Conservation (phyloP, 2,797 vertebrate genomes). For the Micropoecilia bifurca region DNA sequence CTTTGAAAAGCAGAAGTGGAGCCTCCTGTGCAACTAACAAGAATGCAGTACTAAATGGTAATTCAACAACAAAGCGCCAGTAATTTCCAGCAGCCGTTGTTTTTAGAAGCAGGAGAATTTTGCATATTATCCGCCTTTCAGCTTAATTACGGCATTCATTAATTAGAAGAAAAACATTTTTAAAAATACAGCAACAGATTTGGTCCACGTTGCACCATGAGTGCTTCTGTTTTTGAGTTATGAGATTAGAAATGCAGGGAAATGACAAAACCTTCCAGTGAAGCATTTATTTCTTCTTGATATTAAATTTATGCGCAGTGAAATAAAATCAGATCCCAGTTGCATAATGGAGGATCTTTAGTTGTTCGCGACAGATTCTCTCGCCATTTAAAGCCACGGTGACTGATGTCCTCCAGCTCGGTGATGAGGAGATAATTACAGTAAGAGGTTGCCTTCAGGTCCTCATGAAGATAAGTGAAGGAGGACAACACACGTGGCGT, state of each 20-base stretch:
- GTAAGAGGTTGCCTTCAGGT: conserved; percentile 30
- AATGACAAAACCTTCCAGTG: neutral
- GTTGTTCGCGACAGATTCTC: conserved; percentile 6
- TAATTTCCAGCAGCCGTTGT: too few species aligned
- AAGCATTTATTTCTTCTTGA: neutral
- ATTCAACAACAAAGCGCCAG: too few species aligned
- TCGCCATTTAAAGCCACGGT: neutral
- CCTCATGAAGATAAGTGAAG: conserved; percentile 48
- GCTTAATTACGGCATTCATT: neutral
- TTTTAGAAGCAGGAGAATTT: too few species aligned
- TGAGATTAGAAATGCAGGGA: neutral
- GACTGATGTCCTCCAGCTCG: conserved; percentile 13
- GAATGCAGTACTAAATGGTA: too few species aligned
- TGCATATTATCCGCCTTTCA: too few species aligned
- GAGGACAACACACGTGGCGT: conserved; percentile 42
- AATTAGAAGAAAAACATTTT: neutral
- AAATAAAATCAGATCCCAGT: conserved; percentile 21
- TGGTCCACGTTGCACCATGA: neutral
- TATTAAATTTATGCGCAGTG: conserved; percentile 15
- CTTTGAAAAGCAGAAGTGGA: too few species aligned
- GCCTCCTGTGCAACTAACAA: too few species aligned
- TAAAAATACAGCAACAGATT: neutral
- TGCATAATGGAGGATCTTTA: conserved; percentile 18
- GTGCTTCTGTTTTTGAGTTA: neutral
- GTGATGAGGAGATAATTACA: conserved; percentile 47